These are phyloP conservation scores for Rotaria socialis DNA, from an alignment of 2,888 invertebrate species.

Conservation along the genomic window DNA sequence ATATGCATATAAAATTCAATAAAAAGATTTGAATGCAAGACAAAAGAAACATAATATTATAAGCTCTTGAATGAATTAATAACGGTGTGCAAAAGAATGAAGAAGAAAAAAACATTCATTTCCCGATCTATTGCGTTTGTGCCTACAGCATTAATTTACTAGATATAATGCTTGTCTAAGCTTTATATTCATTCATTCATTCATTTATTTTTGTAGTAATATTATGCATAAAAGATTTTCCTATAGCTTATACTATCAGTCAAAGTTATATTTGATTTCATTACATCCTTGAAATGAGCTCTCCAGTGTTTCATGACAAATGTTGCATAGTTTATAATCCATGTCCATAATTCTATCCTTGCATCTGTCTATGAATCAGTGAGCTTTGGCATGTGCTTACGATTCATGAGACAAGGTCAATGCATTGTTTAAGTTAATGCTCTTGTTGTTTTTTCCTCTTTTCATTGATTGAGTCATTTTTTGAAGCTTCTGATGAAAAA, in stretches of 20 bases:
- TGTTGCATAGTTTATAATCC: not conserved
- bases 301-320: not conserved
- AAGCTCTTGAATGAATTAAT: not conserved
- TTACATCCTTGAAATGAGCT: not conserved
- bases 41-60: not conserved
- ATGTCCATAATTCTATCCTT: not conserved
- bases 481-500: not conserved
- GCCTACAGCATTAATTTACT: not conserved
- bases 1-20: not conserved
- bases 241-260: too few species aligned
- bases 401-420: not conserved
- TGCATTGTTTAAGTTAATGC: not conserved
- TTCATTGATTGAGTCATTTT: not conserved
- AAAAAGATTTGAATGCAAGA: not conserved
- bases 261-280: not conserved
- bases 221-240: not conserved
- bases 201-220: not conserved
- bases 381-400: not conserved
- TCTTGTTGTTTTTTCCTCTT: not conserved
- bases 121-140: not conserved
- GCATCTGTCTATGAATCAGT: not conserved
- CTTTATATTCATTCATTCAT: too few species aligned
- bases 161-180: not conserved
- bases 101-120: not conserved
- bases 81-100: not conserved